Conservation (phyloP, 2,888 invertebrate genomes). For the Lobophora halterata region DNA sequence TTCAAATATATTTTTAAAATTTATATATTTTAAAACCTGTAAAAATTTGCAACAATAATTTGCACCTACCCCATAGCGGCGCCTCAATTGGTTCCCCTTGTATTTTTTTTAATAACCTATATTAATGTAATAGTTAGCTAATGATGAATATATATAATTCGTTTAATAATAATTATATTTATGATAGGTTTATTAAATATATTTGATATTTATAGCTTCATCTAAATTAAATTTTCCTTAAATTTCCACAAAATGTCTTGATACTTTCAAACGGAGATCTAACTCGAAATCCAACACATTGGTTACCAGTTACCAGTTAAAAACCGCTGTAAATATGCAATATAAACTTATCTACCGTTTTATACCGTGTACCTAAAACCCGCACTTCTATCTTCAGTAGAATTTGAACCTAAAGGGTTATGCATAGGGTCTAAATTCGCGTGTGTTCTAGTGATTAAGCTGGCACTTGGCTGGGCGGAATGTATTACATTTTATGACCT, state of each 20-base stretch:
- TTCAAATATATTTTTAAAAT: too few relatives aligned
- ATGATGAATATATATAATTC: too few relatives aligned
- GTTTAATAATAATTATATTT: too few relatives aligned
- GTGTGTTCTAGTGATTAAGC: constrained; percentile 16
- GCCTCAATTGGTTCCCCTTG: too few relatives aligned
- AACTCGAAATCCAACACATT: constrained; percentile 16
- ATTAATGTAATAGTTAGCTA: too few relatives aligned
- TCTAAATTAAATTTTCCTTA: too few relatives aligned
- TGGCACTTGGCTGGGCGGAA: constrained; percentile 11
- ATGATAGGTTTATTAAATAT: too few relatives aligned
- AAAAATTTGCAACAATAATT: too few relatives aligned
- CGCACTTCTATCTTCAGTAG: background rate
- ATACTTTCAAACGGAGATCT: background rate
- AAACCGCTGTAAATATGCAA: constrained; percentile 26
- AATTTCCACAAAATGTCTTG: constrained; percentile 1
- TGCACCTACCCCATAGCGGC: too few relatives aligned
- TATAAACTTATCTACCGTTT: constrained; percentile 27
- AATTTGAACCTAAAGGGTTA: constrained; percentile 8
- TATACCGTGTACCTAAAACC: constrained; percentile 17
- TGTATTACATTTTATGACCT: constrained; percentile 39
- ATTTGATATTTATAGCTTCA: too few relatives aligned
- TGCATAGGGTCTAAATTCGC: constrained; percentile 6
- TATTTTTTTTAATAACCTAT: too few relatives aligned
- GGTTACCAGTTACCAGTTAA: constrained; percentile 19
- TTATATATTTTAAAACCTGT: too few relatives aligned